Evolutionary conservation across 2,797 vertebrate species (phyloP), one percentile per base, ranked within the genome.

Genomic region (Etheostoma perlongum): DNA sequence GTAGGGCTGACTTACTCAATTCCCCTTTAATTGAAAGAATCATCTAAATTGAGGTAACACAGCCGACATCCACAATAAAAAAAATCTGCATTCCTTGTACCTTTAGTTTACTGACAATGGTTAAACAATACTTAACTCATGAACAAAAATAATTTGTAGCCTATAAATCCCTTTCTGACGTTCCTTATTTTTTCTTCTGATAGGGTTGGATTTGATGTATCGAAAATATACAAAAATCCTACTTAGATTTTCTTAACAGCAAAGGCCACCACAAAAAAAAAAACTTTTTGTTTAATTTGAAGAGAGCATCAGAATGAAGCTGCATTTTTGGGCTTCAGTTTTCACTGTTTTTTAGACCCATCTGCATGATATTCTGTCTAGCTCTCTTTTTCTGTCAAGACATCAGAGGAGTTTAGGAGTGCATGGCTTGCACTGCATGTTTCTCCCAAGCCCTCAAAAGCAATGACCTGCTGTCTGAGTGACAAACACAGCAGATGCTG

Each of bases 401-500:
- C 68, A 73, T 83, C 81, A 74, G 46, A 86, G 55, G 65, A n/a
- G 33, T 67, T 51, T 36, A 72, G 48, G 72, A 82, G 75, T 74
- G 70, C 85, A 69, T 40, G 72, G 73, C 79, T 82, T 76, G 77
- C 74, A 63, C 72, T 87, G 80, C 76, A 76, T 78, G 82, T 86
- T 89, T 79, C 86, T 86, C 65, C 71, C 77, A 27, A 76, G 76
- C 88, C 86, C 74, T 88, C 91, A 86, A 88, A 86, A 90, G 89
- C 89, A 83, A 70, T 81, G 86, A 85, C 88, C 85, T 74, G 86
- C 88, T 88, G 87, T 88, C 95, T 97, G 96, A 96, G 95, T 97
- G 97, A 98, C 97, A 97, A 94, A 95, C 95, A 93, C 96, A 97
- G 96, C 97, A 99, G 97, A 99, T 98, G 97, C 97, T 99, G 98